Conservation (phyloP, 2,888 invertebrate species). For the Drosophila aldrichi region DNA sequence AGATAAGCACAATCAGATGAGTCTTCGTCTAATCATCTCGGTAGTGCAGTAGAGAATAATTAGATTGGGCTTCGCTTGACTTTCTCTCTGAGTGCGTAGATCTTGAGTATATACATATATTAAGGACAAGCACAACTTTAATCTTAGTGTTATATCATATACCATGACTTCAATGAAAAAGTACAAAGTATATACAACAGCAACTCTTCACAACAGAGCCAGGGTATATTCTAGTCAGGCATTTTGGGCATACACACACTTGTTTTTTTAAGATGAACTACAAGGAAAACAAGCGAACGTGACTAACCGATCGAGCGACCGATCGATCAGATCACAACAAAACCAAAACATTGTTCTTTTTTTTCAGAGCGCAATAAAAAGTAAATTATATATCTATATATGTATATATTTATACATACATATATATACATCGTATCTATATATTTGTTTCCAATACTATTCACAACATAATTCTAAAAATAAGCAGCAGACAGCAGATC, state of each 20-base stretch:
- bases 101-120: no score
- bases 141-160: neutral
- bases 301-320: slow-evolving; percentile 35
- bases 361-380: slow-evolving; percentile 69
- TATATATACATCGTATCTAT: slow-evolving; percentile 30
- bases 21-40: no score
- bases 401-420: neutral
- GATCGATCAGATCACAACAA: slow-evolving; percentile 50
- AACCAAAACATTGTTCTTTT: slow-evolving; percentile 66
- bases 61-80: no score
- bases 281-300: slow-evolving; percentile 68
- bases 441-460: slow-evolving; percentile 80
- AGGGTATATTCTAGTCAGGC: neutral
- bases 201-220: neutral
- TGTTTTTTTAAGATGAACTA: slow-evolving; percentile 62
- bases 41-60: no score
- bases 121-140: no score
- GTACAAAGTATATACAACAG: neutral
- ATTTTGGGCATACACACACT: neutral
- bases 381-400: slow-evolving; percentile 11
- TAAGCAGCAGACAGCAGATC: slow-evolving; percentile 54
- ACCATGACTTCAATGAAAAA: neutral
- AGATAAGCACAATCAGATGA: no score
- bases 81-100: no score
- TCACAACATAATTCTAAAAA: slow-evolving; percentile 77